phyloP scores from a whole-genome alignment of 1,140 invertebrate species.

The Matsumurasca onukii region DNA sequence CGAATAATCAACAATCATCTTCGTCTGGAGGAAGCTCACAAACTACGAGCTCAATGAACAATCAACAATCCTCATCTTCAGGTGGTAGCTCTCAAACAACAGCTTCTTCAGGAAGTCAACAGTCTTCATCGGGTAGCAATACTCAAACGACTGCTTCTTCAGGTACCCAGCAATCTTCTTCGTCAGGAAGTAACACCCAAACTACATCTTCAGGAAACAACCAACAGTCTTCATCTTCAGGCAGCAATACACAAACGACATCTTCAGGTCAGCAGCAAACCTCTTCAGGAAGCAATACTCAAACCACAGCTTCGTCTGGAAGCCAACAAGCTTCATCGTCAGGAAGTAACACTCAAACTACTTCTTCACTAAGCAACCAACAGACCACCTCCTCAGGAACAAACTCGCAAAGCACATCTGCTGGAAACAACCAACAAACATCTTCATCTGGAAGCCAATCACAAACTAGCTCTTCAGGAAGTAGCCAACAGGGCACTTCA shows the following conservation, averaged over 20 bases:
- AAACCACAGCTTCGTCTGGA: slow-evolving; percentile 30
- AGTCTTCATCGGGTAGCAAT: slow-evolving; percentile 31
- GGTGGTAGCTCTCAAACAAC: slow-evolving; percentile 29
- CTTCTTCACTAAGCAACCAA: slow-evolving; percentile 28
- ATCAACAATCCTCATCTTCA: slow-evolving; percentile 32
- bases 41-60: slow-evolving; percentile 32
- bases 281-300: slow-evolving; percentile 32
- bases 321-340: slow-evolving; percentile 28
- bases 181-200: slow-evolving; percentile 34
- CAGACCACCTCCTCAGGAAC: slow-evolving; percentile 17
- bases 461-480: slow-evolving; percentile 32
- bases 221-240: slow-evolving; percentile 32
- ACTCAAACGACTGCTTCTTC: slow-evolving; percentile 34
- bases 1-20: slow-evolving; percentile 30
- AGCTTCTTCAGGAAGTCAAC: slow-evolving; percentile 27
- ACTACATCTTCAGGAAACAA: slow-evolving; percentile 32
- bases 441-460: slow-evolving; percentile 32
- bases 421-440: slow-evolving; percentile 27
- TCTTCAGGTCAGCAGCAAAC: slow-evolving; percentile 37
- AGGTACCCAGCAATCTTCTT: slow-evolving; percentile 36
- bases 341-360: slow-evolving; percentile 30
- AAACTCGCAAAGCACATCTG: slow-evolving; percentile 22
- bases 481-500: slow-evolving; percentile 33
- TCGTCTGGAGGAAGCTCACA: slow-evolving; percentile 35
- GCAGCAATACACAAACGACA: slow-evolving; percentile 28